Base-by-base conservation (phyloP, 1,140 invertebrate species). In the Heliothis subflexa region DNA sequence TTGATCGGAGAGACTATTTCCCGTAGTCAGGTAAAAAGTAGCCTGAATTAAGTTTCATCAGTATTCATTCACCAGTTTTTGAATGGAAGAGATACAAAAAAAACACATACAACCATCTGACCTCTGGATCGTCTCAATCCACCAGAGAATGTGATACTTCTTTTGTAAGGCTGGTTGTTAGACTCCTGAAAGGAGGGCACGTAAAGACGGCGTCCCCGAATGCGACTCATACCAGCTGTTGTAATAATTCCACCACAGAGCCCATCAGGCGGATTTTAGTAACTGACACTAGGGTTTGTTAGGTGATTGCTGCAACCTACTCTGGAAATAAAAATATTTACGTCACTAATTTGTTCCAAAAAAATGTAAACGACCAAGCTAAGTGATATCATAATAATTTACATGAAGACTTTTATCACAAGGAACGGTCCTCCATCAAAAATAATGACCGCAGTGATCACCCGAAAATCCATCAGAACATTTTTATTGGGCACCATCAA, bases 301-400 rank as follows among this genome's bases (percentile, higher is more conserved):
- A 25, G 21, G 21, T 25, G 21, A 25, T 25, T 25, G 2, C 21
- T 25, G 21, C 21, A 25, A 4, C n/a, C 3, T 52, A 14, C 50
- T 3, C 33, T 33, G 7, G 0, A 33, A n/a, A 54, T 3, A n/a
- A 52, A 16, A 52, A 33, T 40, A 5, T 9, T 40, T 40, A 40
- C 33, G 33, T 40, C 5, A 9, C 5, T 40, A 40, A 40, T 40
- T 16, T 54, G 4, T 47, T 7, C 3, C 47, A 49, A 70, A 52
- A 25, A 68, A 70, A 52, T 14, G 13, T 25, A 47, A 47, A 47
- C 40, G 62, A 18, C 16, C 47, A 21, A 18, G 12, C 47, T 70
- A 70, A 70, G 66, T 70, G 66, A 70, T 70, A 70, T 70, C 47
- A 49, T 70, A 52, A 70, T 70, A 52, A 70, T 70, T 70, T 66